Evolutionary conservation across 2,888 invertebrate genomes (phyloP).

Genomic region (Nomada fabriciana): DNA sequence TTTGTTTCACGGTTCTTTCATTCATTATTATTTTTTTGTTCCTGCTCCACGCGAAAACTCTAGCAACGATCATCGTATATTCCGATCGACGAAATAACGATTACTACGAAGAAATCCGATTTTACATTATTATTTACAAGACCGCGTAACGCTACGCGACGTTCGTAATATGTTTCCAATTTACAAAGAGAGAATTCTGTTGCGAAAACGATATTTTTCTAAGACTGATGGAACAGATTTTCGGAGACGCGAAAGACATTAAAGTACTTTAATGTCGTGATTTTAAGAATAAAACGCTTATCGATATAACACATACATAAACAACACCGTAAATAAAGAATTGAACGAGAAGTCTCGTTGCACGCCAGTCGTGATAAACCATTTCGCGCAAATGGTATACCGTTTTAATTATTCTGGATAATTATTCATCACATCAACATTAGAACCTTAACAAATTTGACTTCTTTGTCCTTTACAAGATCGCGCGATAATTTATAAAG

Average conservation of each 20-base stretch:
- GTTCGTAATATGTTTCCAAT: conserved; percentile 69
- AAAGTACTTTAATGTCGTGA: conserved; percentile 41
- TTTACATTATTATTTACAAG: conserved; percentile 80
- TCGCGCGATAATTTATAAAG: conserved; percentile 50
- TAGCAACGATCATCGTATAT: conserved; percentile 55
- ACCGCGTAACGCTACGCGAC: conserved; percentile 44
- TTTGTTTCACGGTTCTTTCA: conserved; percentile 8
- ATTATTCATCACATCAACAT: conserved; percentile 57
- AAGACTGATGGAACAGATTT: conserved; percentile 50
- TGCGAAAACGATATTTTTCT: conserved; percentile 50
- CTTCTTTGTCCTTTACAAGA: conserved; percentile 59
- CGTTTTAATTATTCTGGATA: conserved; percentile 41
- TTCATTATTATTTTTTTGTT: conserved; percentile 29
- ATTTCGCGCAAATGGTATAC: conserved; percentile 28
- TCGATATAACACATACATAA: conserved; percentile 59
- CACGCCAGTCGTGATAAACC: conserved; percentile 47
- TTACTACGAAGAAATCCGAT: conserved; percentile 75
- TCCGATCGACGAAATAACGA: conserved; percentile 69
- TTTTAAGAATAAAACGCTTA: conserved; percentile 50
- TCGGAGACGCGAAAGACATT: conserved; percentile 44
- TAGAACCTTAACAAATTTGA: conserved; percentile 59
- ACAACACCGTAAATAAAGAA: conserved; percentile 61
- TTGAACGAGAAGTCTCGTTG: conserved; percentile 57
- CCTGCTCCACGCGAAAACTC: conserved; percentile 41
- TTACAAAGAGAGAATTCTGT: conserved; percentile 70